Percentiles rank a stretch among this genome's conserved stretches.
phyloP scores from a whole-genome alignment of 2,113 vertebrate genomes.

The Ophiodon elongatus region DNA sequence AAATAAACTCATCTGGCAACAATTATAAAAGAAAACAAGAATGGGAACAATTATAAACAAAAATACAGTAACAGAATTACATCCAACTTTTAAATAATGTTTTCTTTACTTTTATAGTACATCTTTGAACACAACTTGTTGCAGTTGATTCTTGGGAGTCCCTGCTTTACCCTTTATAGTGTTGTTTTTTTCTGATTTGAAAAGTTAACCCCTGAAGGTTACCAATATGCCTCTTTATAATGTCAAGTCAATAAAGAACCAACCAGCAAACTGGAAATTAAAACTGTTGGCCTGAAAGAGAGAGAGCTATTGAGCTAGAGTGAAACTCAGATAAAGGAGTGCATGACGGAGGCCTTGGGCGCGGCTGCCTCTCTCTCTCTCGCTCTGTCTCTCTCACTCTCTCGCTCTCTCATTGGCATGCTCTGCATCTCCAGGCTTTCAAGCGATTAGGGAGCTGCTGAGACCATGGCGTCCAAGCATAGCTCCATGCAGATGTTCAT shows the following conservation, averaged over 20 bases:
- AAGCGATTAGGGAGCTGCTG: conserved; percentile 78
- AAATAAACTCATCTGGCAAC: not conserved
- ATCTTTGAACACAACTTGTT: not conserved
- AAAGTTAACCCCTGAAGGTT: conserved; percentile 43
- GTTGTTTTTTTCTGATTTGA: not conserved
- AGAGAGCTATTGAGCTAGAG: conserved; percentile 42
- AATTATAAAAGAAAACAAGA: not conserved
- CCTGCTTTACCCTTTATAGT: not conserved
- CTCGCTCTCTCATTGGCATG: conserved; percentile 73
- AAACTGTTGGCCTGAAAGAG: conserved; percentile 66
- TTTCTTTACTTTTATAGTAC: not conserved
- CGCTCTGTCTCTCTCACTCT: not conserved
- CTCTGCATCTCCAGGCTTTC: conserved; percentile 72
- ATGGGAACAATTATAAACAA: not conserved
- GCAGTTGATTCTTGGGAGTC: not conserved
- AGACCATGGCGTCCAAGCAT: conserved; percentile 74
- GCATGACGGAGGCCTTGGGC: conserved; percentile 72
- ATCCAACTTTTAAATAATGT: not conserved
- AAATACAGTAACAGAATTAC: not conserved
- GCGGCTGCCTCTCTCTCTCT: conserved; percentile 50
- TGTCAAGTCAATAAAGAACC: conserved; percentile 67
- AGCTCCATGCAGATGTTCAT: conserved; percentile 82
- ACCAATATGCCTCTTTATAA: conserved; percentile 59
- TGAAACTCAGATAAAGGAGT: conserved; percentile 67
- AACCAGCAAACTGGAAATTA: conserved; percentile 67